Percentiles rank a stretch among this genome's conserved stretches.
Evolutionary conservation across 2,113 vertebrate genomes (phyloP).

Genomic region (Tiliqua scincoides): DNA sequence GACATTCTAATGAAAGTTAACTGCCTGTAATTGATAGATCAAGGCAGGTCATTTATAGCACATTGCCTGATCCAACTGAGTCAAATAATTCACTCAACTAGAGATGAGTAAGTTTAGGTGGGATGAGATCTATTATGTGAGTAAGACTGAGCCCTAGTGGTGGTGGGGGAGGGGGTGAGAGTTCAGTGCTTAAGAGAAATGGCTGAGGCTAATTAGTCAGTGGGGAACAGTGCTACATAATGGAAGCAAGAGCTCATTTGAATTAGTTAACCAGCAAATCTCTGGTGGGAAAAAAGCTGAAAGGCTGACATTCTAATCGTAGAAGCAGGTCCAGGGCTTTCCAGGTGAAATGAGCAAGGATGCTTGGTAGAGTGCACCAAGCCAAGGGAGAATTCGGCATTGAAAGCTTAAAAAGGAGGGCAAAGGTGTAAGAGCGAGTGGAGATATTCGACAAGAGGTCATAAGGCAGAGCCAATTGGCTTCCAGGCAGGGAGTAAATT

Average conservation of each 20-base stretch:
- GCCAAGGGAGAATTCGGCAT: neutral
- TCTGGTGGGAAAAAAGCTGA: neutral
- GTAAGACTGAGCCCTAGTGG: neutral
- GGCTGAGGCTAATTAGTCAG: conserved; percentile 5
- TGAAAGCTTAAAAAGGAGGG: neutral
- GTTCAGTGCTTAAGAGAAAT: neutral
- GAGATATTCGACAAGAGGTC: neutral
- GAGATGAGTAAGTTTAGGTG: conserved; percentile 7
- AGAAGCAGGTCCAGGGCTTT: neutral
- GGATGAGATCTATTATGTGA: neutral
- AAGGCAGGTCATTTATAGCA: neutral
- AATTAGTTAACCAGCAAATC: conserved; percentile 9
- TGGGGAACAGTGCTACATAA: neutral
- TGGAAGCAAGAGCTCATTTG: neutral
- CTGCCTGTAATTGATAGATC: conserved; percentile 11
- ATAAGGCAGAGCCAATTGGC: neutral
- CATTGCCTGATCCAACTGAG: neutral
- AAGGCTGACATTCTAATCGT: neutral
- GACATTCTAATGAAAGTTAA: conserved; percentile 29
- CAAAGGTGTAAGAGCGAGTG: neutral
- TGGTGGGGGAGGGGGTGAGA: neutral
- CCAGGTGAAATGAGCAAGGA: neutral
- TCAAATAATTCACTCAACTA: neutral
- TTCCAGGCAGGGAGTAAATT: neutral
- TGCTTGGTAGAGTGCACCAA: neutral